Base-by-base conservation (phyloP, 2,888 invertebrate species). In the Quadroppia sp. region DNA sequence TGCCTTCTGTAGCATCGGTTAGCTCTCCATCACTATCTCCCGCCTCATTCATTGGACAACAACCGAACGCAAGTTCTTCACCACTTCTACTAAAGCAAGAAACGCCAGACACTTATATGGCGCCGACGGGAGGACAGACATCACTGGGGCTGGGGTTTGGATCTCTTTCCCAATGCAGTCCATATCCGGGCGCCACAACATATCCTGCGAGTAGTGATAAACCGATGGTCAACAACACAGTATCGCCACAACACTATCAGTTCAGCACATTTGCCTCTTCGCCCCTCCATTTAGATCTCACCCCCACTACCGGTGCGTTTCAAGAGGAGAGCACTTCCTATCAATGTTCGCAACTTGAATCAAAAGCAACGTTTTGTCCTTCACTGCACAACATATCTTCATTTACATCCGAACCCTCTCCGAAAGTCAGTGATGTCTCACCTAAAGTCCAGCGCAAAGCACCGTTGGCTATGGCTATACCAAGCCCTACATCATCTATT, bases 401-500 rank as follows among this genome's bases (percentile, higher is more conserved):
- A 30, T 75, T 75, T 45, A 13, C 69, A 23, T 73, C 74, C 1
- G 73, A 73, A 28, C 61, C 77, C 7, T 71, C 74, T 45, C 40
- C 69, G 7, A 30, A 72, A 36, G 45, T 53, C 13, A 69, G 36
- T 25, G 36, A 4, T 11, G 72, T 61, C 6, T 30, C 61, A n/a
- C 17, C 67, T 17, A 67, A 67, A 67, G 36, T 11, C n/a, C 40
- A 36, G 42, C 36, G 73, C 48, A 76, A 75, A 48, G 75, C 77
- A 3, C 75, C 77, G 1, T 72, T 76, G 3, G 75, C 77, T 15
- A 40, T 76, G n/a, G 75, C 77, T 15, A 40, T 76, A 13, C 40
- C 76, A 25, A 76, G 74, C 56, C 64, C 77, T 28, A 48, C 74
- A 7, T 45, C 75, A 4, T 59, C 72, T 15, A 75, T 75, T 64